Evolutionary conservation across 2,113 vertebrate genomes (phyloP).

Genomic region (Cebidichthys violaceus): DNA sequence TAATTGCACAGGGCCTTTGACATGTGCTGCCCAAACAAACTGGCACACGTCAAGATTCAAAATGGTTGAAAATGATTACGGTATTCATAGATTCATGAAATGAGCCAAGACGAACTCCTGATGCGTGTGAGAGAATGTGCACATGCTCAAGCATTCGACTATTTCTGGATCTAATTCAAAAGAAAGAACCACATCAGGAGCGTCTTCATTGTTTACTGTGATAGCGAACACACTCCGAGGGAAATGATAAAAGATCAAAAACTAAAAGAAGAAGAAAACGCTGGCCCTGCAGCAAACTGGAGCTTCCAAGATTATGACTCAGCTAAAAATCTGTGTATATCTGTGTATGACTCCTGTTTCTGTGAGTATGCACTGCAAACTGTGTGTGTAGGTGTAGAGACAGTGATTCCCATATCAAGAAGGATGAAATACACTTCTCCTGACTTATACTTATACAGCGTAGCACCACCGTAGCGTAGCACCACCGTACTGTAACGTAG

Average conservation of each 20-base stretch:
- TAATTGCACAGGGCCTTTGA: slow-evolving; percentile 34
- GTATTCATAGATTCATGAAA: slow-evolving; percentile 56
- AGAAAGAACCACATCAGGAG: slow-evolving; percentile 34
- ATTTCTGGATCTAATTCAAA: slow-evolving; percentile 52
- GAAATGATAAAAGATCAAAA: slow-evolving; percentile 45
- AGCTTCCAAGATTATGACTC: slow-evolving; percentile 62
- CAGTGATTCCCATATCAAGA: slow-evolving; percentile 37
- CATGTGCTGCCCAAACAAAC: slow-evolving; percentile 45
- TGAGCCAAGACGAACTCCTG: slow-evolving; percentile 42
- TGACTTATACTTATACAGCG: no score
- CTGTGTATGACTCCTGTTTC: slow-evolving; percentile 25
- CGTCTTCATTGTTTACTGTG: slow-evolving; percentile 48
- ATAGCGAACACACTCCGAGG: slow-evolving; percentile 64
- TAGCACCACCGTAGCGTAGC: no score
- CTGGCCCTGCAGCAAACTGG: slow-evolving; percentile 51
- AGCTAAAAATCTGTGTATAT: slow-evolving; percentile 51
- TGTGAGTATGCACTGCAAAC: slow-evolving; percentile 25
- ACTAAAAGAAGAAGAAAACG: slow-evolving; percentile 37
- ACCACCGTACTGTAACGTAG: no score
- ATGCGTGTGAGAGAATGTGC: background rate
- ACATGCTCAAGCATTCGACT: slow-evolving; percentile 38
- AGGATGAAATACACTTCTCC: slow-evolving; percentile 41
- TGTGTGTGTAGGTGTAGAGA: slow-evolving; percentile 7
- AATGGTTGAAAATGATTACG: slow-evolving; percentile 39
- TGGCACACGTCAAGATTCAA: slow-evolving; percentile 39